phyloP scores from a whole-genome alignment of 2,113 vertebrate species.

The Nerophis lumbriciformis region DNA sequence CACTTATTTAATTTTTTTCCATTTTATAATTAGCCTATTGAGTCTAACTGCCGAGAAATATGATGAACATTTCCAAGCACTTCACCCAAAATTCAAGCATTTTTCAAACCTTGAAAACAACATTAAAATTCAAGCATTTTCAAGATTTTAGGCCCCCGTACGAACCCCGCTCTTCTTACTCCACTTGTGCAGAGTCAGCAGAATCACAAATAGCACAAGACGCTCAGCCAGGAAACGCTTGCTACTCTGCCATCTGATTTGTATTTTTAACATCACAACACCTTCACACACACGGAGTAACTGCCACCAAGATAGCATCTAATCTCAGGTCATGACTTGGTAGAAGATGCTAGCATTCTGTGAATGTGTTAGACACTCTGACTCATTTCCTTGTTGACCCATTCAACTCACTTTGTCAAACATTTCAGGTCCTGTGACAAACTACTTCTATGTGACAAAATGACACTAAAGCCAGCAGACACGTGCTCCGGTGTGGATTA shows the following conservation, averaged over 20 bases:
- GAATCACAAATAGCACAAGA: constrained; percentile 30
- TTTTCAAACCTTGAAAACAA: too few relatives aligned
- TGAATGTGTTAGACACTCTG: background rate
- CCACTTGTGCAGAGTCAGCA: constrained; percentile 8
- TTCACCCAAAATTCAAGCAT: too few relatives aligned
- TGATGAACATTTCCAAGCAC: too few relatives aligned
- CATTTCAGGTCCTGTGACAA: background rate
- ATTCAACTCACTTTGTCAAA: background rate
- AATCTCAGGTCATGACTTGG: background rate
- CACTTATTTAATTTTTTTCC: too few relatives aligned
- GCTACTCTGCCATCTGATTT: background rate
- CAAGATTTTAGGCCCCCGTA: too few relatives aligned
- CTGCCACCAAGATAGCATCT: too few relatives aligned
- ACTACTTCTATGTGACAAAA: background rate
- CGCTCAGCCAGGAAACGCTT: constrained; percentile 13
- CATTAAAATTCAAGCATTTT: too few relatives aligned
- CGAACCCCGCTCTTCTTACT: constrained; percentile 9
- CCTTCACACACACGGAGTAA: too few relatives aligned
- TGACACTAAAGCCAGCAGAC: background rate
- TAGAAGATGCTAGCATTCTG: background rate
- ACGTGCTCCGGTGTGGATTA: background rate
- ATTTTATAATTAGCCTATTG: too few relatives aligned
- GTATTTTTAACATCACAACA: background rate
- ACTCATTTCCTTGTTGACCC: background rate
- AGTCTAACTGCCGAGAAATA: too few relatives aligned